Evolutionary conservation across 2,888 invertebrate genomes (phyloP).

Genomic region (Silvanus unidentatus): DNA sequence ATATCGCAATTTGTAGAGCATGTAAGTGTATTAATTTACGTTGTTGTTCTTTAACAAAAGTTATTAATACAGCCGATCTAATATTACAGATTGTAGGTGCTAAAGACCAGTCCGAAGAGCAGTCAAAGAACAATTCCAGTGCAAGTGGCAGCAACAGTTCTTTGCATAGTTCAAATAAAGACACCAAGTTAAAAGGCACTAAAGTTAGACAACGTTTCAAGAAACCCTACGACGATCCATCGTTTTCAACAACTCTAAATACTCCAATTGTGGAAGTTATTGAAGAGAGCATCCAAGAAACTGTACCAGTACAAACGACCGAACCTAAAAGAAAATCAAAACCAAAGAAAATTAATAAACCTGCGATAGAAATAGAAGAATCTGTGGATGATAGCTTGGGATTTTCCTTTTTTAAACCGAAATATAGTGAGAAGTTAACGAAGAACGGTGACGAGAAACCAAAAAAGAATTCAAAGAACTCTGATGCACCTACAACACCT

Average conservation of each 20-base stretch:
- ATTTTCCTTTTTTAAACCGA: constrained; percentile 18
- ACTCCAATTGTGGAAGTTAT: constrained; percentile 30
- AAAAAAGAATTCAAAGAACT: constrained; percentile 10
- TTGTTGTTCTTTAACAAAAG: too few relatives aligned
- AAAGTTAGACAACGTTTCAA: constrained; percentile 19
- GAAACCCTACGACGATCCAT: constrained; percentile 22
- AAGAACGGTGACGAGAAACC: constrained; percentile 8
- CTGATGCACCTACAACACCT: constrained; percentile 2
- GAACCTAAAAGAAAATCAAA: constrained; percentile 16
- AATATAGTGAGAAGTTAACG: constrained; percentile 4
- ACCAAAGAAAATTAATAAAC: constrained; percentile 8
- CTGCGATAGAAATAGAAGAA: constrained; percentile 6
- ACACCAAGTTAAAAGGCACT: constrained; percentile 11
- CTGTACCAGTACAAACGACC: constrained; percentile 6
- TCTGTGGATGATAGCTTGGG: constrained; percentile 15
- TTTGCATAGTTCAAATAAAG: background rate
- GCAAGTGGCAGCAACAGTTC: background rate
- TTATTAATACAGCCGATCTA: constrained; percentile 6
- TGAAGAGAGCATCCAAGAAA: constrained; percentile 28
- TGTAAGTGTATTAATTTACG: constrained; percentile 25
- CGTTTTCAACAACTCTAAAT: constrained; percentile 25
- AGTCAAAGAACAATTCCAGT: constrained; percentile 10
- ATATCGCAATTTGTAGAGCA: constrained; percentile 25
- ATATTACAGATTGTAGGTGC: constrained; percentile 16
- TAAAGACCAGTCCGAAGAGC: constrained; percentile 10